Percentiles rank a stretch among this genome's conserved stretches.
phyloP scores from a whole-genome alignment of 1,140 invertebrate genomes.

The Archivesica marissinica region DNA sequence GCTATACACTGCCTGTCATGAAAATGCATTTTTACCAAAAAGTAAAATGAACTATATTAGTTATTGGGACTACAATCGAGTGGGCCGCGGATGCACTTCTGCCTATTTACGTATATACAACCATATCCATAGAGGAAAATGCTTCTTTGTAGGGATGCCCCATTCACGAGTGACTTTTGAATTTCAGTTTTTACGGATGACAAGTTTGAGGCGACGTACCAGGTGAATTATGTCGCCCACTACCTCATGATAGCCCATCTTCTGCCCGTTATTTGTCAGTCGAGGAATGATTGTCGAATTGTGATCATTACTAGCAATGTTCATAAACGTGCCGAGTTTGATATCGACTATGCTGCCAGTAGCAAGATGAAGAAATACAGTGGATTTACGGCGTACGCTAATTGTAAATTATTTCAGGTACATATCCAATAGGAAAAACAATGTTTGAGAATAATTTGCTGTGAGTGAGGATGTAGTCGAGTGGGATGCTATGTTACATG shows the following conservation, averaged over 20 bases:
- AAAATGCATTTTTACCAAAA: too few relatives aligned
- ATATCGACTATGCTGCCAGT: slow-evolving; percentile 23
- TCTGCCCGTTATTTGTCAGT: slow-evolving; percentile 35
- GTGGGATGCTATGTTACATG: too few relatives aligned
- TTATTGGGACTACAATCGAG: too few relatives aligned
- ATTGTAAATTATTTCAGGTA: slow-evolving; percentile 61
- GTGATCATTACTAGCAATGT: slow-evolving; percentile 46
- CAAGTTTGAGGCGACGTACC: slow-evolving; percentile 44
- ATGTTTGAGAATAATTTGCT: too few relatives aligned
- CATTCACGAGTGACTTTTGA: too few relatives aligned
- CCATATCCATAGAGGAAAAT: too few relatives aligned
- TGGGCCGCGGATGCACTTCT: too few relatives aligned
- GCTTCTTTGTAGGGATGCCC: too few relatives aligned
- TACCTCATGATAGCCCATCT: slow-evolving; percentile 48
- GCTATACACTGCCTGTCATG: too few relatives aligned
- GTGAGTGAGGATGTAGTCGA: too few relatives aligned
- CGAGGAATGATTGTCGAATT: slow-evolving; percentile 50
- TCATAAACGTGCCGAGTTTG: slow-evolving; percentile 41
- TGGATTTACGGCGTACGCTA: slow-evolving; percentile 49
- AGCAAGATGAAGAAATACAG: slow-evolving; percentile 52
- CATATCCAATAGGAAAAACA: not conserved
- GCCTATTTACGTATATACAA: too few relatives aligned
- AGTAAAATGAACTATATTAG: too few relatives aligned
- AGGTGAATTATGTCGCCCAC: slow-evolving; percentile 53
- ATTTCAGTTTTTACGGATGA: slow-evolving; percentile 49